Base-by-base conservation (phyloP, 2,888 invertebrate species). In the Baronia brevicornis region DNA sequence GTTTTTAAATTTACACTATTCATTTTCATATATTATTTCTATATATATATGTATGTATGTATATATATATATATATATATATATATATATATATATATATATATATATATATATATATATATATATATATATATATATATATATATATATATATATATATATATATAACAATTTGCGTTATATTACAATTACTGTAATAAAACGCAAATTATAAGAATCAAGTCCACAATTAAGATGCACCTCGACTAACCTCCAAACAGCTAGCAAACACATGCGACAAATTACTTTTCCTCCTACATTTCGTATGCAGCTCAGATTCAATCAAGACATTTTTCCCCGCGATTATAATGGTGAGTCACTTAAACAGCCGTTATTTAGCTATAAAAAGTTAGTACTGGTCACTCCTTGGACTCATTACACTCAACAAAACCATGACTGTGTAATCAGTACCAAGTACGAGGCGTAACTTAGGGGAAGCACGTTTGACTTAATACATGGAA, bases 261-360 rank as follows among this genome's bases (percentile, higher is more conserved):
- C 52, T 54, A 54, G 34, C 54, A 50, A 61, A 56, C 43, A 40
- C 46, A 35, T 39, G 52, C 49, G 38, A 53, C 58, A 56, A 58
- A 62, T 60, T 59, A 56, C 48, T 65, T 74, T 72, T 73, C 71
- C 71, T 67, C 40, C 35, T 52, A 46, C 49, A 54, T 54, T 77
- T 60, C 43, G 61, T 70, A 80, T 80, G 62, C 78, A 38, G 43
- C 39, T 53, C 74, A 56, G 49, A 50, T 46, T 36, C 39, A 39
- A 35, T 38, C 45, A 62, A 66, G 66, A 74, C 68, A 66, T 74
- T 66, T 66, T 68, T 75, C 65, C 61, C 52, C 57, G 44, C 56
- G 52, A 63, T 68, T 63, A 63, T 54, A 60, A 60, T 41, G 53
- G 65, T 78, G 78, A 78, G 51, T 79, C 79, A 79, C 61, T 64